Conservation (phyloP, 2,888 invertebrate genomes). For the Autographa gamma region DNA sequence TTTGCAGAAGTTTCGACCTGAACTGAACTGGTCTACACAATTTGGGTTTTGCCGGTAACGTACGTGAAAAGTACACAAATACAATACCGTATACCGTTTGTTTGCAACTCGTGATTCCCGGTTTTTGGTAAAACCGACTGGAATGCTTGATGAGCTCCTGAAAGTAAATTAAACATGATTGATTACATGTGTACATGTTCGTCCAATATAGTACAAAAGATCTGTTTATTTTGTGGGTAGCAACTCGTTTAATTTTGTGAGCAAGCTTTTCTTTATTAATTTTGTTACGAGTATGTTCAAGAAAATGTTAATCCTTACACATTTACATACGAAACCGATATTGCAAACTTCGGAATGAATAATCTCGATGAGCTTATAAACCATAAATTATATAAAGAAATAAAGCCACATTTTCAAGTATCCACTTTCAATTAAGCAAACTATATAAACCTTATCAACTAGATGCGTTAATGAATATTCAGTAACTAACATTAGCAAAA, state of each 20-base stretch:
- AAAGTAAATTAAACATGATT: slow-evolving; percentile 57
- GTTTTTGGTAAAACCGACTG: slow-evolving; percentile 52
- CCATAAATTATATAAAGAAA: neutral
- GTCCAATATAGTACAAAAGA: slow-evolving; percentile 20
- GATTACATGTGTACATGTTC: slow-evolving; percentile 39
- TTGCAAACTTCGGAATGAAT: neutral
- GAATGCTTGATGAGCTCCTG: slow-evolving; percentile 62
- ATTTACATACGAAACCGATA: too few relatives aligned
- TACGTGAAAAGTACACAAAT: slow-evolving; percentile 22
- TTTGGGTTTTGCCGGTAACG: neutral
- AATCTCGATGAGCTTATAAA: neutral
- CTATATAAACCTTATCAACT: slow-evolving; percentile 10
- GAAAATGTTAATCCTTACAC: too few relatives aligned
- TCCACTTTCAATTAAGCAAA: slow-evolving; percentile 12
- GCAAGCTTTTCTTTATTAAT: neutral
- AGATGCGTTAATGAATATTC: slow-evolving; percentile 34
- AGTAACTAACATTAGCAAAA: slow-evolving; percentile 26
- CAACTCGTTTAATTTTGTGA: slow-evolving; percentile 15
- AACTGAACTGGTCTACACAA: neutral
- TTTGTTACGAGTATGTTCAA: too few relatives aligned
- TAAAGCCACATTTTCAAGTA: slow-evolving; percentile 13
- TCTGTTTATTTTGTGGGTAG: slow-evolving; percentile 13
- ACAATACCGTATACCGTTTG: slow-evolving; percentile 34
- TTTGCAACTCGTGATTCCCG: slow-evolving; percentile 61
- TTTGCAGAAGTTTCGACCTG: neutral